These are phyloP conservation scores for Fukomys damarensis DNA, from an alignment of 2,113 vertebrate species.

Conservation along the genomic window DNA sequence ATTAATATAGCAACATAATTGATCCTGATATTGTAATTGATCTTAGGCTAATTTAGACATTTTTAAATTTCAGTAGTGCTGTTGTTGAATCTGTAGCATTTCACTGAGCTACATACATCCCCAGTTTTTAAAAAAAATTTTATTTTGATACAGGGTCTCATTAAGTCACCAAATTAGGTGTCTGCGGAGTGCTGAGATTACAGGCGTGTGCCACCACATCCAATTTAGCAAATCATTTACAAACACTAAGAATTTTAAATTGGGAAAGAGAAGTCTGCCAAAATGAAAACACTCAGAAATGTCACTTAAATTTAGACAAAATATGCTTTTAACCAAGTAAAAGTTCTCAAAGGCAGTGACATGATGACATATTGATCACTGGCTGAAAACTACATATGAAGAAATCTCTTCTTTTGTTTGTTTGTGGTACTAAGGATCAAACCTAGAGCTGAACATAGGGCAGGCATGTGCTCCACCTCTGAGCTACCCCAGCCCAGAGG, in stretches of 20 bases:
- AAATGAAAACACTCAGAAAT: constrained; percentile 8
- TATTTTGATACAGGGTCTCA: background rate
- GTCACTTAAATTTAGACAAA: background rate
- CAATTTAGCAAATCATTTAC: background rate
- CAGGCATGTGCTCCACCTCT: background rate
- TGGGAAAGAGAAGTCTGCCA: background rate
- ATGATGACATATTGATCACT: background rate
- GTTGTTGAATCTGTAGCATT: background rate
- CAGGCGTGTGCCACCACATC: background rate
- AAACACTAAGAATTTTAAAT: background rate
- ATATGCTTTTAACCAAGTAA: background rate
- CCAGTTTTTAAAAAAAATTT: background rate
- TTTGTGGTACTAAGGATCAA: background rate
- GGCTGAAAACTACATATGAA: background rate
- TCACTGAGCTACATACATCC: background rate
- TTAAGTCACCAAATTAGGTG: background rate
- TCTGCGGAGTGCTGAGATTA: background rate
- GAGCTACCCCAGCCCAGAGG: background rate
- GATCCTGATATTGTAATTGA: background rate
- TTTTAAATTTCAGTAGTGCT: background rate
- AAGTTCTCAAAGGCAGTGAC: background rate
- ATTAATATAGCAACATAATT: background rate
- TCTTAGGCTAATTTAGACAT: constrained; percentile 15
- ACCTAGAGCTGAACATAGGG: background rate
- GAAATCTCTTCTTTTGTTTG: background rate